A percentile compares a stretch with the other conserved stretches of the same genome.
Evolutionary conservation across 1,140 invertebrate species (phyloP).

Genomic region (Drosophila serrata): DNA sequence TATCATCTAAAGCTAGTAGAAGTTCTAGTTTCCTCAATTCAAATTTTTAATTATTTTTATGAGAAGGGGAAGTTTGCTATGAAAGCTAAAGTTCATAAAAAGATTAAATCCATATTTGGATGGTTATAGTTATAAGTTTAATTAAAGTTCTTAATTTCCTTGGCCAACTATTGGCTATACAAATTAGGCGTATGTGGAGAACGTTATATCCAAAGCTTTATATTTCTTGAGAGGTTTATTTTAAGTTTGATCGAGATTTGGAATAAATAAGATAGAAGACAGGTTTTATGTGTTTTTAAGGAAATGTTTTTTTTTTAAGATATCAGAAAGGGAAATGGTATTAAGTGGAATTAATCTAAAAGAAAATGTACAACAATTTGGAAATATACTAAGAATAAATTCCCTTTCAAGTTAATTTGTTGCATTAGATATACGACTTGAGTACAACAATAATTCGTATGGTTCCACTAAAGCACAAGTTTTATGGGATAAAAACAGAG

Average conservation of each 20-base stretch:
- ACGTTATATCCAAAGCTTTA: neutral
- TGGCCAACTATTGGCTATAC: neutral
- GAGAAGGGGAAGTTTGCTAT: neutral
- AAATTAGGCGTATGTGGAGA: neutral
- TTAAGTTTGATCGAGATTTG: neutral
- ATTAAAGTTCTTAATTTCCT: conserved; percentile 6
- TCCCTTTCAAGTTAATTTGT: neutral
- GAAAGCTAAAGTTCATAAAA: neutral
- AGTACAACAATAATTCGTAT: conserved; percentile 18
- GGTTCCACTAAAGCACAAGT: conserved; percentile 46
- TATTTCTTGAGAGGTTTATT: neutral
- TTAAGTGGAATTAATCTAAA: neutral
- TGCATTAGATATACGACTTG: neutral
- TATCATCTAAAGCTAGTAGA: neutral
- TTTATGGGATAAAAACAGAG: conserved; percentile 22
- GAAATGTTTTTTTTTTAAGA: neutral
- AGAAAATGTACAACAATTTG: conserved; percentile 43
- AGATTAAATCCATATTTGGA: neutral
- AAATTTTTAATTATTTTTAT: neutral
- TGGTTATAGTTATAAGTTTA: neutral
- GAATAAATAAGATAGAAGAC: neutral
- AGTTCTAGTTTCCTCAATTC: conserved; percentile 1
- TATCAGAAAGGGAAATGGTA: neutral
- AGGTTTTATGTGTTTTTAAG: neutral
- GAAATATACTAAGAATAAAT: conserved; percentile 2